Base-by-base conservation (phyloP, 1,140 invertebrate genomes). In the Drosophila ananassae region DNA sequence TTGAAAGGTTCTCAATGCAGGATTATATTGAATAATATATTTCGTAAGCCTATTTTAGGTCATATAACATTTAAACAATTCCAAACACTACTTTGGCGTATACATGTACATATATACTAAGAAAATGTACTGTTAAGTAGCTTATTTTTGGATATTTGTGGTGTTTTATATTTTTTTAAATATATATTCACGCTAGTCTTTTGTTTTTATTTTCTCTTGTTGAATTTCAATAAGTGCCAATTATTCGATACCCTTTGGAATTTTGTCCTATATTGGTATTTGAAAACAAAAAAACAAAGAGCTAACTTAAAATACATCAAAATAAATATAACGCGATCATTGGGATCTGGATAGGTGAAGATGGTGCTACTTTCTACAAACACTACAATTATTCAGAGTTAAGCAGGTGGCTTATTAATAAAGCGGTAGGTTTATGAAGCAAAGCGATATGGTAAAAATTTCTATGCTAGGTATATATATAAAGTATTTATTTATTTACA, bases 31-130 rank as follows among this genome's bases (percentile, higher is more conserved):
- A 17, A 28, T 67, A 21, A 34, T 44, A 41, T 34, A 25, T 59
- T 60, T 7, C 12, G 10, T 69, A 50, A 67, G 61, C 81, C 82
- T 85, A 78, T 52, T 66, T 60, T 52, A 67, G 71, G 69, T 78
- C 77, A 80, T 78, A 58, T 78, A 81, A 87, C 82, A 87, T 87
- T 82, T 75, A 85, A 87, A 81, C 82, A 81, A 87, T 67, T 87
- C 52, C 78, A 85, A 87, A 82, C 82, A 87, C 82, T 85, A 85
- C 82, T 78, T 77, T 56, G 39, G 64, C 72, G 64, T 75, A 85
- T 77, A 87, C 77, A 78, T 78, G 64, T 72, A 74, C 69, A 73
- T 69, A 80, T 77, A 81, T 78, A 85, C 52, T 77, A 66, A 37
- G 67, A 77, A 60, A 73, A 62, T 79, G 58, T 30, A 4, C 52